phyloP scores from a whole-genome alignment of 2,113 vertebrate genomes.

The Tupaia chinensis region DNA sequence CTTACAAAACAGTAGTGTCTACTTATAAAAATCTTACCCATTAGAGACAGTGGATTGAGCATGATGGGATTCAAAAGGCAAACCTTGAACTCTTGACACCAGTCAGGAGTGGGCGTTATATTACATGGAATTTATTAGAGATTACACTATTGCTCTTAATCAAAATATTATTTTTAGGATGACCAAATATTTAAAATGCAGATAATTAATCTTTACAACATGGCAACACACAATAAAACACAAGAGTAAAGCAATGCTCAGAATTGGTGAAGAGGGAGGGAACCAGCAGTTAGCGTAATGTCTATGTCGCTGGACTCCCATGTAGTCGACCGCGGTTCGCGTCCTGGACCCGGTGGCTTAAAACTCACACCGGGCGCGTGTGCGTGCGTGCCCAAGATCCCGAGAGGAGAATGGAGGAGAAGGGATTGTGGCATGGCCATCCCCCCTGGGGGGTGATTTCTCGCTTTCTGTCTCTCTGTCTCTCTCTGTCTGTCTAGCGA shows the following conservation, averaged over 20 bases:
- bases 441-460: too few species aligned
- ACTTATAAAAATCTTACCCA: background rate
- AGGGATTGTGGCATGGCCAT: too few species aligned
- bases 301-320: too few species aligned
- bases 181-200: background rate
- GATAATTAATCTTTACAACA: background rate
- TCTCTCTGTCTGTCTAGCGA: too few species aligned
- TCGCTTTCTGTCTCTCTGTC: too few species aligned
- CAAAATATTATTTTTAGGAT: conserved; percentile 12
- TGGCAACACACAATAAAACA: background rate
- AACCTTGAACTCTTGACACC: background rate
- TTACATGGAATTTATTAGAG: background rate
- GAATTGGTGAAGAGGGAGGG: background rate
- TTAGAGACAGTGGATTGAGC: background rate
- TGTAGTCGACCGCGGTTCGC: too few species aligned
- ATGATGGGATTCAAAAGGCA: background rate
- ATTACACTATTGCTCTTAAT: conserved; percentile 21
- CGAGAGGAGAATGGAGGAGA: too few species aligned
- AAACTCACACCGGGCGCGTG: too few species aligned
- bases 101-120: background rate
- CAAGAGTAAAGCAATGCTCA: background rate
- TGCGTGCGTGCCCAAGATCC: too few species aligned
- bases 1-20: background rate
- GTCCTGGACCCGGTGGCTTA: too few species aligned
- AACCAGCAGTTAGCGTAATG: too few species aligned